Evolutionary conservation across 1,140 invertebrate species (phyloP).

Genomic region (Physella acuta): DNA sequence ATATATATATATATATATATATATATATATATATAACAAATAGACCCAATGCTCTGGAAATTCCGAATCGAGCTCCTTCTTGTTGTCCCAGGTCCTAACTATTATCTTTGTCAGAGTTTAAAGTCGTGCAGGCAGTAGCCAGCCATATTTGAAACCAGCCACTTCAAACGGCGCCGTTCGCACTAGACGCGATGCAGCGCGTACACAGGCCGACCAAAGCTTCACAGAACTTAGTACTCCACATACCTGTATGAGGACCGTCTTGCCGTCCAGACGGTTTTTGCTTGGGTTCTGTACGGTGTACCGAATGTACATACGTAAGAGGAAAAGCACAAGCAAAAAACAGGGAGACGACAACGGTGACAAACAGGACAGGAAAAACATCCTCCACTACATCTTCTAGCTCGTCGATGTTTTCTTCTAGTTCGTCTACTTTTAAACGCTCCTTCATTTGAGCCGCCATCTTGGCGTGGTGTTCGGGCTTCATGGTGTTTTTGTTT

Average conservation of each 20-base stretch:
- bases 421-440: slow-evolving; percentile 35
- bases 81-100: no score
- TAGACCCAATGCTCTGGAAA: no score
- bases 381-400: slow-evolving; percentile 34
- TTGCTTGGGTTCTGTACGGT: slow-evolving; percentile 37
- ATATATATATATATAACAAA: no score
- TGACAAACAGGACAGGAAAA: slow-evolving; percentile 33
- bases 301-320: slow-evolving; percentile 45
- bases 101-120: no score
- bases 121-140: no score
- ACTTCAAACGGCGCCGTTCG: no score
- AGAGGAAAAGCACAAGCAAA: slow-evolving; percentile 40
- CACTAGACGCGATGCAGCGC: no score
- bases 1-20: no score
- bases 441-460: slow-evolving; percentile 28
- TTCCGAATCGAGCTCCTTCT: no score
- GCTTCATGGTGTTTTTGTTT: slow-evolving; percentile 1
- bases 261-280: slow-evolving; percentile 49
- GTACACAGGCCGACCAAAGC: no score
- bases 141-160: no score
- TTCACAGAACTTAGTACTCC: no score
- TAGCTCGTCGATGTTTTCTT: slow-evolving; percentile 36
- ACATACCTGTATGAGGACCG: slow-evolving; percentile 48
- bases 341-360: slow-evolving; percentile 35
- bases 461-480: slow-evolving; percentile 19